Conservation (phyloP, 2,888 invertebrate genomes). For the Schizotus pectinicornis region DNA sequence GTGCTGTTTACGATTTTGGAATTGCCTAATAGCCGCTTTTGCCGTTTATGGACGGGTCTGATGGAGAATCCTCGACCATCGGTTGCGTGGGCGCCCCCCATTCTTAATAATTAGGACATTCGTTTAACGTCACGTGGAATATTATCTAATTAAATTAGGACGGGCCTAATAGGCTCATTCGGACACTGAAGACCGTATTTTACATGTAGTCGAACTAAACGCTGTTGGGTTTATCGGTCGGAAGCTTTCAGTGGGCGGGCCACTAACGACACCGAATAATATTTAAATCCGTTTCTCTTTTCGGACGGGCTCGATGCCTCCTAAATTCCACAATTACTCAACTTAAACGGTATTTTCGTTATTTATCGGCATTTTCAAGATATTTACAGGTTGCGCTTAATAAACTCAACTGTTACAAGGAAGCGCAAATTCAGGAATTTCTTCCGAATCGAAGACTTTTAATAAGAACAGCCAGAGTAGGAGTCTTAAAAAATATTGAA, state of each 20-base stretch:
- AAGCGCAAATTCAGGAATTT: too few relatives aligned
- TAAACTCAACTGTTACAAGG: too few relatives aligned
- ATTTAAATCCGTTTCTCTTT: slow-evolving; percentile 2
- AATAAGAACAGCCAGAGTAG: too few relatives aligned
- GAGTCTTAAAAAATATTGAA: too few relatives aligned
- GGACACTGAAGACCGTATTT: slow-evolving; percentile 13
- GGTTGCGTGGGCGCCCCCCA: slow-evolving; percentile 19
- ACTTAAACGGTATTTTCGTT: too few relatives aligned
- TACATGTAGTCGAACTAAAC: slow-evolving; percentile 12
- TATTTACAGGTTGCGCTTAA: too few relatives aligned
- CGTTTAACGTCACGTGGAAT: slow-evolving; percentile 20
- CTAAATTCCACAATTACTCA: background rate
- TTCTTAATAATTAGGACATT: slow-evolving; percentile 28
- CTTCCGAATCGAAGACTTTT: too few relatives aligned
- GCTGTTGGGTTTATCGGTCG: slow-evolving; percentile 1
- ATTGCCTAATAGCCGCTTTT: too few relatives aligned
- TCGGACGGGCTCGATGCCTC: background rate
- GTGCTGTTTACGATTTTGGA: too few relatives aligned
- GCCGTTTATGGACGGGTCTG: too few relatives aligned
- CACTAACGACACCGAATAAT: slow-evolving; percentile 1
- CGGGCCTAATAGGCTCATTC: slow-evolving; percentile 20
- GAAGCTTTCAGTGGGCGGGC: background rate
- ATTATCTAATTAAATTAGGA: slow-evolving; percentile 30
- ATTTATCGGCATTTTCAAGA: too few relatives aligned
- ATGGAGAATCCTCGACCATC: background rate